Conservation (phyloP, 2,113 vertebrate genomes). For the Mugil cephalus region DNA sequence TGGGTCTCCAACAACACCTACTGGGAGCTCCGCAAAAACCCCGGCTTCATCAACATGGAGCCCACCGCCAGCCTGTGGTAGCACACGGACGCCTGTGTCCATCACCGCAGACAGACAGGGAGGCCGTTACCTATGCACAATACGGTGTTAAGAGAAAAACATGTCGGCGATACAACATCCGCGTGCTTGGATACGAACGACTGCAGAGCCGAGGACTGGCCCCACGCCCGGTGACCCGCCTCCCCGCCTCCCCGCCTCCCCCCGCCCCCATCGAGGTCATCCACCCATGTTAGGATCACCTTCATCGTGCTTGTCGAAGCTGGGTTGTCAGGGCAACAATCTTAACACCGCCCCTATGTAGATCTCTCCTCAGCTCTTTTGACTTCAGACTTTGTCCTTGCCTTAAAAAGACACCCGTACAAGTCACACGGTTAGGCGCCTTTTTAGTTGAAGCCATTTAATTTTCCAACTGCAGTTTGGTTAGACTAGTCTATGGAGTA, state of each 20-base stretch:
- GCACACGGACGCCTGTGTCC: slow-evolving; percentile 78
- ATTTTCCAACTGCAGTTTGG: slow-evolving; percentile 81
- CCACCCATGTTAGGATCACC: slow-evolving; percentile 58
- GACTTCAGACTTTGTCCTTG: slow-evolving; percentile 81
- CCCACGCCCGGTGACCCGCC: slow-evolving; percentile 10
- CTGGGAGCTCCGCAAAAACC: slow-evolving; percentile 98
- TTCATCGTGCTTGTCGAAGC: slow-evolving; percentile 73
- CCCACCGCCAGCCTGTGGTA: slow-evolving; percentile 91
- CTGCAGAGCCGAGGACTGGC: slow-evolving; percentile 43
- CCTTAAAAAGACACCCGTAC: slow-evolving; percentile 81
- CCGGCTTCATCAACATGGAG: slow-evolving; percentile 97
- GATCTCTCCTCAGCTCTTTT: slow-evolving; percentile 72
- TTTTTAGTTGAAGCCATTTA: slow-evolving; percentile 71
- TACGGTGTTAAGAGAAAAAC: slow-evolving; percentile 78
- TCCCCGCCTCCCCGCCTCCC: too few species aligned
- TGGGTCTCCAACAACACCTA: slow-evolving; percentile 97
- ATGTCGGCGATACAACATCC: slow-evolving; percentile 19
- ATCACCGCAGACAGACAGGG: slow-evolving; percentile 80
- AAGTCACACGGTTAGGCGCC: slow-evolving; percentile 68
- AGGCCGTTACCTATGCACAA: slow-evolving; percentile 94
- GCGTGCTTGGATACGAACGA: slow-evolving; percentile 48
- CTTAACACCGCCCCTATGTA: slow-evolving; percentile 53
- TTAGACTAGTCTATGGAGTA: slow-evolving; percentile 80
- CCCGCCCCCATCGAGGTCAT: slow-evolving; percentile 10
- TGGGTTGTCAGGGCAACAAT: slow-evolving; percentile 69